Base-by-base conservation (phyloP, 2,888 invertebrate species). In the Drosophila multiciliata region DNA sequence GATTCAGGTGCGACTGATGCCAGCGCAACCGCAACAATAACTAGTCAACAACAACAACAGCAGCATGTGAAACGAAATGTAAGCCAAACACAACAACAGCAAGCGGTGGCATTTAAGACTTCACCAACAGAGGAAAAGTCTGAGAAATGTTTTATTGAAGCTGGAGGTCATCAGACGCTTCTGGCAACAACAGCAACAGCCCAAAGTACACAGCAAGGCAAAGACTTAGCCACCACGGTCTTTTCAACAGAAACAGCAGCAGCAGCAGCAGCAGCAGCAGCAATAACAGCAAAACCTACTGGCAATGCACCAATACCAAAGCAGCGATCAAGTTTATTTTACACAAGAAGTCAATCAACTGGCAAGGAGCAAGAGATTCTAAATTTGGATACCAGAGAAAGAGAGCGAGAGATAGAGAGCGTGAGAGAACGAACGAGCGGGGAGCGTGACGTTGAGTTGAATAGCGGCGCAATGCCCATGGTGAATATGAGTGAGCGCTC, bases 101-200 rank as follows among this genome's bases (percentile, higher is more conserved):
- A 63, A 35, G 26, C 23, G 55, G 35, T 64, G 67, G 66, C 69
- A 64, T 60, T 70, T 50, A 82, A 74, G 63, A 73, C 85, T 76
- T 72, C 72, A 60, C 53, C 87, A 73, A 71, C 82, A 78, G 86
- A 91, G 90, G 91, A 91, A 90, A 90, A 89, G 80, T 83, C 89
- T 82, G 91, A 90, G 90, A 90, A 87, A 90, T 87, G 86, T 89
- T 85, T 82, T 68, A 87, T 69, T 82, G 89, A 90, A 90, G 90
- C 86, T 87, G 90, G 92, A 91, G 92, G 92, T 91, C 91, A 91
- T 91, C 92, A 91, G 74, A 82, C 87, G 82, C 76, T 72, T 70
- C 71, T 65, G 77, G 65, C 75, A 73, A 38, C 66, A 74, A 26
- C 75, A 79, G 66, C 80, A 75, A 54, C 66, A 81, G 63, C 77